A percentile compares a stretch with the other conserved stretches of the same genome.
phyloP scores from a whole-genome alignment of 2,888 invertebrate genomes.

The Himalopsyche anomala region DNA sequence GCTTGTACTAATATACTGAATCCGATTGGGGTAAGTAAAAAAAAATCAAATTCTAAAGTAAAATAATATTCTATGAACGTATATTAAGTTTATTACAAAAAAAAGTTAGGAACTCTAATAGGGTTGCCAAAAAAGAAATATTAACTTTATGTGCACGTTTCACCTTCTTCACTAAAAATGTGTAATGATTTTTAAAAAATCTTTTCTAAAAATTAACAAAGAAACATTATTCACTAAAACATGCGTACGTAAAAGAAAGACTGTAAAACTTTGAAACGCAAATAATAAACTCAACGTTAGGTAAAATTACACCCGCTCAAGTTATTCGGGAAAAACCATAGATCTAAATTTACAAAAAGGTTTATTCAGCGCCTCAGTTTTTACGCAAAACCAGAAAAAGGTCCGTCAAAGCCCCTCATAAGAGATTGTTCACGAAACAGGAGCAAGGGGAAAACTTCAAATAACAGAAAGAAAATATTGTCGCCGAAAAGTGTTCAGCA shows the following conservation, averaged over 20 bases:
- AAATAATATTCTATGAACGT: no score
- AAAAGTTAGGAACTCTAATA: no score
- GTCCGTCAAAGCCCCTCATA: background rate
- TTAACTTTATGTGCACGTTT: no score
- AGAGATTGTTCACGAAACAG: background rate
- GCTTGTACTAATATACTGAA: no score
- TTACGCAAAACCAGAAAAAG: conserved; percentile 17
- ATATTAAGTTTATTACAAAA: no score
- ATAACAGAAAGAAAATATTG: conserved; percentile 4
- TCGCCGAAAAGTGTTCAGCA: background rate
- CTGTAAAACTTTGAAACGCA: background rate
- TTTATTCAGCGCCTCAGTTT: conserved; percentile 22
- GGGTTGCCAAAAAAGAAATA: no score
- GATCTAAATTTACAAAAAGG: conserved; percentile 18
- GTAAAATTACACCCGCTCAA: conserved; percentile 10
- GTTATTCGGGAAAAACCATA: background rate
- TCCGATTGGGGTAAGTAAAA: no score
- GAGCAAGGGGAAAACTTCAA: background rate
- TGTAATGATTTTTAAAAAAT: background rate
- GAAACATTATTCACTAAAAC: background rate
- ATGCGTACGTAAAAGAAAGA: background rate
- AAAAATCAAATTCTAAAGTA: no score
- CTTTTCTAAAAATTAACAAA: background rate
- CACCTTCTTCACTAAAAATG: no score
- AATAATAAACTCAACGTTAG: background rate